These are phyloP conservation scores for Hydrotaea cyrtoneurina DNA, from an alignment of 2,888 invertebrate genomes.

Conservation along the genomic window DNA sequence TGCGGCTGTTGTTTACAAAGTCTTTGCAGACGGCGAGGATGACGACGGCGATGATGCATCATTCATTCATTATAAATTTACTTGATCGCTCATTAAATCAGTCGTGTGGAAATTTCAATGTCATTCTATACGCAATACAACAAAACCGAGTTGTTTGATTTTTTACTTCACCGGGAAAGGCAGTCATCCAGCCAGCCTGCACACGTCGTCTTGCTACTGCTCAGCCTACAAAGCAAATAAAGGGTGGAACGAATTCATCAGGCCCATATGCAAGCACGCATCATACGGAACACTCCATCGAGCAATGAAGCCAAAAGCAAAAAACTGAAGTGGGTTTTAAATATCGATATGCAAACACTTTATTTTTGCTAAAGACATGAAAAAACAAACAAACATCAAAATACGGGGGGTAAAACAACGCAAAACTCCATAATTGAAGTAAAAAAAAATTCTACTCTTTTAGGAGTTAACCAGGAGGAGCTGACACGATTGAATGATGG, in stretches of 20 bases:
- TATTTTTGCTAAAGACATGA: background rate
- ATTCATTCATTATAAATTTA: constrained; percentile 34
- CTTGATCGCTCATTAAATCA: constrained; percentile 54
- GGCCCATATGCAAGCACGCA: constrained; percentile 13
- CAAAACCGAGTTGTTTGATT: too few relatives aligned
- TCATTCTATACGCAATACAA: constrained; percentile 22
- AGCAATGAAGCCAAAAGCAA: constrained; percentile 32
- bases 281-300: background rate
- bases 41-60: constrained; percentile 18
- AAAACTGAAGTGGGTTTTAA: constrained; percentile 38
- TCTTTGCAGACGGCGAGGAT: background rate
- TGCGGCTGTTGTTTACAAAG: background rate
- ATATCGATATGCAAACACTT: constrained; percentile 62
- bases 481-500: background rate
- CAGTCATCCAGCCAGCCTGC: too few relatives aligned
- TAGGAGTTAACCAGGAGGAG: background rate
- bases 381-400: background rate
- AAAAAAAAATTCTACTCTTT: background rate
- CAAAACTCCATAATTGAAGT: constrained; percentile 18
- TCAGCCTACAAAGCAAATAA: background rate
- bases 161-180: too few relatives aligned
- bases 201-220: background rate
- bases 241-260: constrained; percentile 2
- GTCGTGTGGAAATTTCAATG: constrained; percentile 55
- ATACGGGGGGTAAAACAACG: background rate